These are phyloP conservation scores for Garra rufa DNA, from an alignment of 2,113 vertebrate species.

Conservation along the genomic window DNA sequence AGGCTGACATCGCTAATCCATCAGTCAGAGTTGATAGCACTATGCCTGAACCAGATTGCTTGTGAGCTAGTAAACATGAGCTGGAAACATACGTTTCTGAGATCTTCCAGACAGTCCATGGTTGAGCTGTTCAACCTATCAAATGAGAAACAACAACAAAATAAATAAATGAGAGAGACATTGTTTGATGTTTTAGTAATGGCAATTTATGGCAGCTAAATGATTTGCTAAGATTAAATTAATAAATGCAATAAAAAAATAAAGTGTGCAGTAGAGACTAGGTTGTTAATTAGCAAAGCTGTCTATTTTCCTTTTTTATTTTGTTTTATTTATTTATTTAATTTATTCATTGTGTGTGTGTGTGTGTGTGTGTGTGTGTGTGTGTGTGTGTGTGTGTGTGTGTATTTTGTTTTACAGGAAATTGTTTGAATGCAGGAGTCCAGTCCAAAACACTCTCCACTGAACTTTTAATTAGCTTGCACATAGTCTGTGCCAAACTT, in stretches of 20 bases:
- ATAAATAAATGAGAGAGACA: neutral
- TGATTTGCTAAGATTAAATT: neutral
- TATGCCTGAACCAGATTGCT: neutral
- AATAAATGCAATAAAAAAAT: neutral
- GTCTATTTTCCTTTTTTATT: neutral
- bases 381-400: neutral
- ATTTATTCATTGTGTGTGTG: no score
- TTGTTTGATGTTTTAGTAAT: neutral
- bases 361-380: no score
- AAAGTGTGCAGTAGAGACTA: neutral
- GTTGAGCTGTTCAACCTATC: neutral
- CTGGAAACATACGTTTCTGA: neutral
- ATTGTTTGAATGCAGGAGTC: neutral
- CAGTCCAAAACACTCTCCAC: neutral
- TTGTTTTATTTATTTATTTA: no score
- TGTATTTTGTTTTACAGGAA: neutral
- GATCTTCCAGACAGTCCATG: neutral
- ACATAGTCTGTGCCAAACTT: neutral
- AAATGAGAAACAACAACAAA: neutral
- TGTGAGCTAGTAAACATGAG: conserved; percentile 15
- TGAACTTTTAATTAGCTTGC: conserved; percentile 40
- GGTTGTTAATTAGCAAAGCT: neutral
- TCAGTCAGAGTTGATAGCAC: neutral
- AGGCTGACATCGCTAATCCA: conserved; percentile 10
- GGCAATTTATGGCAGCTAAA: neutral